Conservation (phyloP, 2,113 vertebrate species). For the Cyprinodon variegatus region DNA sequence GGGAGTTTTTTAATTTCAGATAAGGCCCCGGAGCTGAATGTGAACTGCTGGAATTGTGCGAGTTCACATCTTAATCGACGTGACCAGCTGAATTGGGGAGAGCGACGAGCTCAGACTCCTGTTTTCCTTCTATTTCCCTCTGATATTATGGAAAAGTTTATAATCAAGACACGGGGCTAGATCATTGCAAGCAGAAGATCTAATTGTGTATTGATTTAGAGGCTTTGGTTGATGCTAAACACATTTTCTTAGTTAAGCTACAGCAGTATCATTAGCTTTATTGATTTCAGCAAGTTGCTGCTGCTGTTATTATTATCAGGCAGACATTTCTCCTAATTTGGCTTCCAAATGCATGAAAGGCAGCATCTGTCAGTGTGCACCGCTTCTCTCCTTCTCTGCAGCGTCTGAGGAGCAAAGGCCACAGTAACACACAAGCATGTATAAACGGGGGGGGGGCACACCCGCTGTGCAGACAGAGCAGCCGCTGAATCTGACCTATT, state of each 20-base stretch:
- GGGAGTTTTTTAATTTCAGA: constrained; percentile 82
- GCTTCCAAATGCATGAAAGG: constrained; percentile 24
- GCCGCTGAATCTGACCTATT: too few relatives aligned
- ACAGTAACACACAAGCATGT: neutral
- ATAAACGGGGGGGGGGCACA: neutral
- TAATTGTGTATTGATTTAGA: constrained; percentile 38
- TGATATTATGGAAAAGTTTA: constrained; percentile 41
- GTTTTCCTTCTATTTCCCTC: constrained; percentile 27
- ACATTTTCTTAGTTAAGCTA: constrained; percentile 56
- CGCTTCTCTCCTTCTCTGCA: neutral
- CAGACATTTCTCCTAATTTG: neutral
- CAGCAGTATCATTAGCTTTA: constrained; percentile 44
- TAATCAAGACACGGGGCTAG: constrained; percentile 54
- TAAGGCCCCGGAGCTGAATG: constrained; percentile 79
- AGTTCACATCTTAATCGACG: constrained; percentile 82
- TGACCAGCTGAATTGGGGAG: constrained; percentile 73
- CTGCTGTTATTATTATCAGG: constrained; percentile 52
- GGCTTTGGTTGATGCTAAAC: constrained; percentile 44
- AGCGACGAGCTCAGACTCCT: constrained; percentile 65
- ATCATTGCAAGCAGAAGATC: neutral
- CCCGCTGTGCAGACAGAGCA: too few relatives aligned
- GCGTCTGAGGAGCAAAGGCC: neutral
- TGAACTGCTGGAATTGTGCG: constrained; percentile 76
- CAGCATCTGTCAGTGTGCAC: constrained; percentile 17
- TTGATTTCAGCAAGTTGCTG: constrained; percentile 58